Conservation (phyloP, 2,888 invertebrate genomes). For the Hymenopus coronatus region DNA sequence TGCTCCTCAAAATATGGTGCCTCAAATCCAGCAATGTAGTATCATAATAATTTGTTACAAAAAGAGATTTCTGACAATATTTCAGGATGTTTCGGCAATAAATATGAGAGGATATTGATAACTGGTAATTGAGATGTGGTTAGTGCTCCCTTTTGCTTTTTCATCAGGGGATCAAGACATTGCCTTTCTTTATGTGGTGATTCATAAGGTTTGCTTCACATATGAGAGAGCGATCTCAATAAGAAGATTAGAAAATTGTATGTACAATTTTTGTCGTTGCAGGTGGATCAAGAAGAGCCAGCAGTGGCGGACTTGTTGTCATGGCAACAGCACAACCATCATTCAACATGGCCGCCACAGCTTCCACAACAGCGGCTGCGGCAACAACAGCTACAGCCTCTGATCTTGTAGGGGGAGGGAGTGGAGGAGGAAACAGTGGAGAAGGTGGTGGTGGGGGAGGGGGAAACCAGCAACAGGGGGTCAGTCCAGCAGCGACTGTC, state of each 20-base stretch:
- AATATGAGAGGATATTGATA: not conserved
- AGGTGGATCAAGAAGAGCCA: constrained; percentile 24
- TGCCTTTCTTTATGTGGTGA: not conserved
- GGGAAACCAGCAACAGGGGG: constrained; percentile 18
- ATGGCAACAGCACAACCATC: constrained; percentile 36
- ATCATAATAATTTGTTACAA: too few relatives aligned
- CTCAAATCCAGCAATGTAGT: too few relatives aligned
- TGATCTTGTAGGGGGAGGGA: constrained; percentile 26
- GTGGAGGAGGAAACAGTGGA: constrained; percentile 17
- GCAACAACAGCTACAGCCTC: constrained; percentile 22
- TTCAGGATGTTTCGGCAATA: too few relatives aligned
- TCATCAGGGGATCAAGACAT: not conserved
- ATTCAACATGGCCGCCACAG: constrained; percentile 32
- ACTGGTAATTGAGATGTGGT: not conserved
- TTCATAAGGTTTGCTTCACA: not conserved
- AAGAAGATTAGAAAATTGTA: not conserved
- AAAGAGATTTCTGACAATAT: too few relatives aligned
- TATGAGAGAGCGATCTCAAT: not conserved
- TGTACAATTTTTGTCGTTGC: constrained; percentile 8
- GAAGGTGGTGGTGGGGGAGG: not conserved
- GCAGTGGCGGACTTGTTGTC: constrained; percentile 31
- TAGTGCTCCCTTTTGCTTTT: not conserved
- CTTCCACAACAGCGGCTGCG: constrained; percentile 15
- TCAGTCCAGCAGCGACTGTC: constrained; percentile 28
- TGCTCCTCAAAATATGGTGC: too few relatives aligned